A percentile compares a stretch with the other conserved stretches of the same genome.
phyloP scores from a whole-genome alignment of 2,888 invertebrate genomes.

The Poecilus cupreus region DNA sequence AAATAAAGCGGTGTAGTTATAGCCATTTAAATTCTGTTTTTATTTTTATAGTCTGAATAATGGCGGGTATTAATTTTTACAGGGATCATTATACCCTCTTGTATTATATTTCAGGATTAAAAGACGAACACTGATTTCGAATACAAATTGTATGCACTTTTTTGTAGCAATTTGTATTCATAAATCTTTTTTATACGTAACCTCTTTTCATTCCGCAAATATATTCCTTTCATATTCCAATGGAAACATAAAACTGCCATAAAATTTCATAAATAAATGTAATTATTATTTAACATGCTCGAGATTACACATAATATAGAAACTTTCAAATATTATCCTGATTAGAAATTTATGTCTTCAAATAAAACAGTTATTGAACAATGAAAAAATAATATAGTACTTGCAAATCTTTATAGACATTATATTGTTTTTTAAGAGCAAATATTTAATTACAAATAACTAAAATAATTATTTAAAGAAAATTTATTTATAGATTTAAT shows the following conservation, averaged over 20 bases:
- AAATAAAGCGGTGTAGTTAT: neutral
- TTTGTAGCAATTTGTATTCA: neutral
- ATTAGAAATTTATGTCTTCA: too few relatives aligned
- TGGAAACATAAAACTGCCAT: neutral
- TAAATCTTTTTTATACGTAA: neutral
- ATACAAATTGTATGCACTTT: neutral
- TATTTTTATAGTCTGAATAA: constrained; percentile 8
- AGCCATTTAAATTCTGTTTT: constrained; percentile 1
- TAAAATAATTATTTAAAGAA: too few relatives aligned
- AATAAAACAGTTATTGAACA: neutral
- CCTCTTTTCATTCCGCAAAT: too few relatives aligned
- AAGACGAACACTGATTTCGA: neutral
- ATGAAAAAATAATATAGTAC: neutral
- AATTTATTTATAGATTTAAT: too few relatives aligned
- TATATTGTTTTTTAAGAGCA: too few relatives aligned
- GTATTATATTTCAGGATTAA: neutral
- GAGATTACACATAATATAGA: neutral
- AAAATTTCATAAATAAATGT: neutral
- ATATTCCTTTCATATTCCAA: too few relatives aligned
- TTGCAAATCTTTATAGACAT: neutral
- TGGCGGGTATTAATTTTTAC: constrained; percentile 17
- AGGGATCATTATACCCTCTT: constrained; percentile 1
- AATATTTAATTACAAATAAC: too few relatives aligned
- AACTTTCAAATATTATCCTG: neutral
- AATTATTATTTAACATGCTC: neutral